A percentile compares a stretch with the other conserved stretches of the same genome.
Conservation (phyloP, 2,888 invertebrate genomes). For the Lycaena phlaeas region DNA sequence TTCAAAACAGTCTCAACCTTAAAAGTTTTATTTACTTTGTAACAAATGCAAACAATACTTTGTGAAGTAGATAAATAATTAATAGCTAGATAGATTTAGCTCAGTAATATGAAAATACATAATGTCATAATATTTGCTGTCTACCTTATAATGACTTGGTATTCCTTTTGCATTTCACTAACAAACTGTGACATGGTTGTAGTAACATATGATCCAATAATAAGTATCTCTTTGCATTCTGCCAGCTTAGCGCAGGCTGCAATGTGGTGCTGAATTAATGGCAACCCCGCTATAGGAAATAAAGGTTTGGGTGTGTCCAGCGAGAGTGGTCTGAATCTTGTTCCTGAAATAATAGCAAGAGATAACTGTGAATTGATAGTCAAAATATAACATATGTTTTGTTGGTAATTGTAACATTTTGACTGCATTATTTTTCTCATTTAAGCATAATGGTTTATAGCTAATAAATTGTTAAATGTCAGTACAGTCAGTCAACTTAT, state of each 20-base stretch:
- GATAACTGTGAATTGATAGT: not conserved
- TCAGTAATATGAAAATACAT: not conserved
- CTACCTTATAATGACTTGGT: constrained; percentile 85
- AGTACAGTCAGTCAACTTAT: no score
- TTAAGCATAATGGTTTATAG: no score
- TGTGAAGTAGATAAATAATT: no score
- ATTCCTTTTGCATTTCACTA: constrained; percentile 86
- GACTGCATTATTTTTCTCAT: no score
- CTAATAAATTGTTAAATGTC: no score
- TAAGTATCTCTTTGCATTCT: constrained; percentile 89
- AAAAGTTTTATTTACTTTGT: no score
- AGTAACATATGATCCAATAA: constrained; percentile 94
- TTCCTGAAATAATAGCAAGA: constrained; percentile 86
- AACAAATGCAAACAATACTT: no score
- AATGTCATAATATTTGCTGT: not conserved
- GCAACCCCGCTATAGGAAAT: constrained; percentile 96
- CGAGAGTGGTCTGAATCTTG: constrained; percentile 96
- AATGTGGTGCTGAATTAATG: constrained; percentile 97
- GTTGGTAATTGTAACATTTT: no score
- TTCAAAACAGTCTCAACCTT: no score
- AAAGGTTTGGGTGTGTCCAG: constrained; percentile 97
- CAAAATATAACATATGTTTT: no score
- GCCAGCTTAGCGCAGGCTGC: constrained; percentile 89
- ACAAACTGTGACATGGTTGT: constrained; percentile 91
- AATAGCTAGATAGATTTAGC: no score